Base-by-base conservation (phyloP, 1,140 invertebrate species). In the Magallana gigas region DNA sequence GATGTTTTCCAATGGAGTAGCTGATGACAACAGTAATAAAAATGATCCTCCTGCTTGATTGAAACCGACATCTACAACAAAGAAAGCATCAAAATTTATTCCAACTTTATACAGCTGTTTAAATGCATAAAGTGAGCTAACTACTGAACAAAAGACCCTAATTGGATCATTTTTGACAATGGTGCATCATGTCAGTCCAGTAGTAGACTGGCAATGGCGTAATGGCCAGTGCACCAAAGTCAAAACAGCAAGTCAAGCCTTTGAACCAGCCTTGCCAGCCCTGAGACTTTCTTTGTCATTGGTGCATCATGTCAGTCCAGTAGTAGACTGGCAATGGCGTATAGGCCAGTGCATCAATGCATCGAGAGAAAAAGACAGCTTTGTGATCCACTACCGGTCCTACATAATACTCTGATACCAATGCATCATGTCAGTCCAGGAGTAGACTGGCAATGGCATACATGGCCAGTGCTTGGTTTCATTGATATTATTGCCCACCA, bases 381-480 rank as follows among this genome's bases (percentile, higher is more conserved):
- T 36, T 36, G 36, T 36, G 36, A 36, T 36, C 36, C 36, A 36
- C 36, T 36, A 36, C 36, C 1, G 36, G 36, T 36, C 36, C 36
- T 36, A 36, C 36, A 36, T 36, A 36, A 36, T 36, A 36, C 36
- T 36, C 36, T 36, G 36, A 36, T 36, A 36, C 36, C 36, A 36
- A 36, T 36, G 36, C 64, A 71, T 71, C 18, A 71, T 71, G 23
- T 71, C 64, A 71, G 64, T 29, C 64, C 64, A 18, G 64, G 18
- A 71, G 64, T 71, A 71, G 64, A 23, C 18, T 71, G 64, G 64
- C 64, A 71, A 71, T 71, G 64, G 64, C 18, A 71, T 16, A 71
- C 11, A 29, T n/a, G 64, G 36, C 36, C 36, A 36, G 36, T 36
- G 36, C 36, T 36, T 36, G 36, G 36, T 36, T 36, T 36, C 36